Percentiles rank a stretch among this genome's conserved stretches.
Evolutionary conservation across 2,113 vertebrate genomes (phyloP).

Genomic region (Emydura subglobosa): DNA sequence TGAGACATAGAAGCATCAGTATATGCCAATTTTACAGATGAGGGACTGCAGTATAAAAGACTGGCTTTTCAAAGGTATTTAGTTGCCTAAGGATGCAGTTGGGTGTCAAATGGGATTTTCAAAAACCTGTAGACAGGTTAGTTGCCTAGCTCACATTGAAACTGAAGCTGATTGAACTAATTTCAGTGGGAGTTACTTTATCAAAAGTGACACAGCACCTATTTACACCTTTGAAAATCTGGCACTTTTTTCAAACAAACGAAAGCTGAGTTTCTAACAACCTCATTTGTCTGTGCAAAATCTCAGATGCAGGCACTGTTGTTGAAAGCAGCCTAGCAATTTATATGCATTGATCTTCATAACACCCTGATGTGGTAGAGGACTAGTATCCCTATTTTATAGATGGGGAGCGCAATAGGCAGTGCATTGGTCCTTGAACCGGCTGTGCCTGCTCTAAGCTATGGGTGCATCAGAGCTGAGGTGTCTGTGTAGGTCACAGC

Average conservation of each 20-base stretch:
- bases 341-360: neutral
- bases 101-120: neutral
- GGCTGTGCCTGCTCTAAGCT: neutral
- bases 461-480: neutral
- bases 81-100: neutral
- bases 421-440: neutral
- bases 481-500: neutral
- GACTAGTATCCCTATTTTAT: neutral
- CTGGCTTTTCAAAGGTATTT: neutral
- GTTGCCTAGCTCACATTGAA: neutral
- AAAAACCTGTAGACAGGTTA: neutral
- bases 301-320: neutral
- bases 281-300: fast-evolving
- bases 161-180: neutral
- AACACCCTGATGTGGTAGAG: neutral
- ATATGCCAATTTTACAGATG: neutral
- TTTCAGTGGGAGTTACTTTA: neutral
- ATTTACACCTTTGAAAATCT: neutral
- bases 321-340: neutral
- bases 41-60: neutral
- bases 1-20: neutral
- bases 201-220: neutral
- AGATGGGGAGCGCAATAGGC: neutral
- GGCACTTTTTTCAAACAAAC: neutral
- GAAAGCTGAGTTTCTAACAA: neutral